phyloP scores from a whole-genome alignment of 1,140 invertebrate genomes.

The Metopolophium dirhodum region DNA sequence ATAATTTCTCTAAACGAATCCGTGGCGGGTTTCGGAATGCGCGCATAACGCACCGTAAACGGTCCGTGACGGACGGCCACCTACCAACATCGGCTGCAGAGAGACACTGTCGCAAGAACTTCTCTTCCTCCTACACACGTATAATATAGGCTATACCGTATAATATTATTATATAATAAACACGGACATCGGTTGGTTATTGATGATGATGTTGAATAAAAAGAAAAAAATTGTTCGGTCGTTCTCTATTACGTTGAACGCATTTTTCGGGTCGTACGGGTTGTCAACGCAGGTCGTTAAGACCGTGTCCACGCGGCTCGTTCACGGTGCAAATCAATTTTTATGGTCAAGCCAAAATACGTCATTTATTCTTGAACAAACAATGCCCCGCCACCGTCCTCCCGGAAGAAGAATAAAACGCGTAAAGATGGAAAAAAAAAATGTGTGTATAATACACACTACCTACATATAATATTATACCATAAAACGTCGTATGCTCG shows the following conservation, averaged over 20 bases:
- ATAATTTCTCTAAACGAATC: not conserved
- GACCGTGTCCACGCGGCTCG: slow-evolving; percentile 32
- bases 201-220: slow-evolving; percentile 11
- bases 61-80: slow-evolving; percentile 35
- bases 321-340: slow-evolving; percentile 51
- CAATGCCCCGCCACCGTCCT: not conserved
- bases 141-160: too few relatives aligned
- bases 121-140: too few relatives aligned
- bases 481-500: not conserved
- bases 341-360: slow-evolving; percentile 55
- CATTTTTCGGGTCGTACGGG: slow-evolving; percentile 39
- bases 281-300: slow-evolving; percentile 56
- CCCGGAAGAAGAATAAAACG: slow-evolving; percentile 5
- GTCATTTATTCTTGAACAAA: slow-evolving; percentile 51
- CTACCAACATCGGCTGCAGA: too few relatives aligned
- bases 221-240: not conserved
- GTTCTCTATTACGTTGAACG: not conserved
- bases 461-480: not conserved
- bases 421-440: slow-evolving; percentile 7
- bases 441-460: not conserved
- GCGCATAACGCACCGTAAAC: not conserved
- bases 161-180: not conserved
- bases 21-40: not conserved
- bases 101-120: too few relatives aligned
- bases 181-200: not conserved